Conservation (phyloP, 2,888 invertebrate species). For the Temnothorax unifasciatus region DNA sequence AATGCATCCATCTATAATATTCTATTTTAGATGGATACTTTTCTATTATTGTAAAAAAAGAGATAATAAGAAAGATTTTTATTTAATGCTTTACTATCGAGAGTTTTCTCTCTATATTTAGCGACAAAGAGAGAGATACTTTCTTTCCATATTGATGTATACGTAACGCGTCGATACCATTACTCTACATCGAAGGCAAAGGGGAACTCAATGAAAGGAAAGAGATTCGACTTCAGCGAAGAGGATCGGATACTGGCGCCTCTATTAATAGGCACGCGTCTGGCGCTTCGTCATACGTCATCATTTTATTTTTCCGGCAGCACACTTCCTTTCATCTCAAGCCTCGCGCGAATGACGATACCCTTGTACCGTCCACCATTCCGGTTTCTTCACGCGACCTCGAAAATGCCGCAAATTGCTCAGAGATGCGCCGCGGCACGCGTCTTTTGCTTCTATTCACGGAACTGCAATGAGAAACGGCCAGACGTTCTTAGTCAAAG, state of each 20-base stretch:
- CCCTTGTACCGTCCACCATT: conserved; percentile 63
- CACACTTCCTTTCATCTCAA: conserved; percentile 76
- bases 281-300: conserved; percentile 66
- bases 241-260: conserved; percentile 63
- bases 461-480: conserved; percentile 57
- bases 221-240: conserved; percentile 1
- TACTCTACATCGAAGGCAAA: background rate
- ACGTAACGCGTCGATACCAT: background rate
- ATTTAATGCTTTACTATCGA: background rate
- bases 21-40: background rate
- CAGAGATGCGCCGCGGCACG: conserved; percentile 57
- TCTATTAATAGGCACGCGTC: conserved; percentile 78
- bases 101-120: background rate
- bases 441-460: conserved; percentile 68
- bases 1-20: background rate
- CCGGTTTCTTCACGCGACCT: conserved; percentile 65
- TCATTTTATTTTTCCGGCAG: conserved; percentile 74
- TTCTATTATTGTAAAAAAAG: background rate
- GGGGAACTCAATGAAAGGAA: conserved; percentile 14
- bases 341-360: conserved; percentile 60
- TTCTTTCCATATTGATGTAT: conserved; percentile 4
- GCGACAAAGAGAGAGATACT: background rate
- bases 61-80: background rate
- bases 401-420: conserved; percentile 73
- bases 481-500: conserved; percentile 14